Conservation (phyloP, 2,888 invertebrate genomes). For the Pseudococcus viburni region DNA sequence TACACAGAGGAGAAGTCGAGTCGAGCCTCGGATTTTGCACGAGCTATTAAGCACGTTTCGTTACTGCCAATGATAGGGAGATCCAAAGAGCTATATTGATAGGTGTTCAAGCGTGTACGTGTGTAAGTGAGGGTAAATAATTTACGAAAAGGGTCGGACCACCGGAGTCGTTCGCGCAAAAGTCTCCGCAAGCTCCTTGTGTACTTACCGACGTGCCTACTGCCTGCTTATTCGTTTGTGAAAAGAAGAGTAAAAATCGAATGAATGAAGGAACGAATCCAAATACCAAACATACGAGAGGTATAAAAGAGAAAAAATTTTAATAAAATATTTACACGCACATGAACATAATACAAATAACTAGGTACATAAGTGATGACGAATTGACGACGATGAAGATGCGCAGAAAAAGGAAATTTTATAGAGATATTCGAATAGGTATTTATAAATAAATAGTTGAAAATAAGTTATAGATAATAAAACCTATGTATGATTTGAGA, state of each 20-base stretch:
- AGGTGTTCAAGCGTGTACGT: slow-evolving; percentile 58
- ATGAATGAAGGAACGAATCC: too few relatives aligned
- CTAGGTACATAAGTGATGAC: not conserved
- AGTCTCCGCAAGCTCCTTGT: not conserved
- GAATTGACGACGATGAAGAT: too few relatives aligned
- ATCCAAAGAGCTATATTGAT: slow-evolving; percentile 22
- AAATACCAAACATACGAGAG: too few relatives aligned
- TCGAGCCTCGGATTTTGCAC: slow-evolving; percentile 55
- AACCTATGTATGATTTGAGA: slow-evolving; percentile 36
- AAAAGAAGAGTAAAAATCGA: too few relatives aligned
- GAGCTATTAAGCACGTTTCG: slow-evolving; percentile 58
- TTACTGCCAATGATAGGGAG: not conserved
- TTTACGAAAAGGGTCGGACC: slow-evolving; percentile 39
- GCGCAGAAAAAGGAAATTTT: too few relatives aligned
- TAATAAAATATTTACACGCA: slow-evolving; percentile 61
- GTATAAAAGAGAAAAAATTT: slow-evolving; percentile 7
- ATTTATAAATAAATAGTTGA: not conserved
- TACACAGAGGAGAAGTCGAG: not conserved
- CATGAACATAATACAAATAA: not conserved
- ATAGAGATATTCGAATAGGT: too few relatives aligned
- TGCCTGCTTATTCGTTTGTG: too few relatives aligned
- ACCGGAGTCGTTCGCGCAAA: slow-evolving; percentile 23
- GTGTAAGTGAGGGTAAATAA: slow-evolving; percentile 43
- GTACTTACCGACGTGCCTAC: not conserved
- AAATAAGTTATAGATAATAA: slow-evolving; percentile 4